A percentile compares a stretch with the other conserved stretches of the same genome.
Conservation (phyloP, 2,797 vertebrate genomes). For the Decapterus maruadsi region DNA sequence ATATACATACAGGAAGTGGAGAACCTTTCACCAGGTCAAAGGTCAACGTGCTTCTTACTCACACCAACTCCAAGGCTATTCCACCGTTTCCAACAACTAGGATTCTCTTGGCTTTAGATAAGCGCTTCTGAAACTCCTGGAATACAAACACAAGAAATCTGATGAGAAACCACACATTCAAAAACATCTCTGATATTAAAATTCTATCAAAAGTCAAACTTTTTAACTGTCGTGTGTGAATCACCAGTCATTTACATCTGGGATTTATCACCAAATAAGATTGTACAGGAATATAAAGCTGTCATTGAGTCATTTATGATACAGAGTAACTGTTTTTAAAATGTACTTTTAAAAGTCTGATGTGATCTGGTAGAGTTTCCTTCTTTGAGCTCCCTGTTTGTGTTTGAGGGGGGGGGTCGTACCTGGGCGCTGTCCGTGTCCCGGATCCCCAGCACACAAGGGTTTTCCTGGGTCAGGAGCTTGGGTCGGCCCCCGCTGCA, state of each 20-base stretch:
- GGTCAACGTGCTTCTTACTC: conserved; percentile 73
- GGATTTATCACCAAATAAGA: too few species aligned
- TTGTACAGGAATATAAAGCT: too few species aligned
- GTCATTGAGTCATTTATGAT: too few species aligned
- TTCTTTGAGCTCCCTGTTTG: background rate
- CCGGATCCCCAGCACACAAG: conserved; percentile 92
- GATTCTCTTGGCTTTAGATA: conserved; percentile 90
- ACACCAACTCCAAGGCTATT: conserved; percentile 96
- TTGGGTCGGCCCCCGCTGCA: conserved; percentile 94
- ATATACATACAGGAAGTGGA: too few species aligned
- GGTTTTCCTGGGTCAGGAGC: conserved; percentile 88
- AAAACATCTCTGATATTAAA: rapidly evolving
- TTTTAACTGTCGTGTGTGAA: background rate
- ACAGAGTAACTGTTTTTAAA: too few species aligned
- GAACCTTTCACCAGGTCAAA: too few species aligned
- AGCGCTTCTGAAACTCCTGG: conserved; percentile 93
- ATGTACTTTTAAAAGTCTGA: background rate
- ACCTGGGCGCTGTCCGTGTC: conserved; percentile 98
- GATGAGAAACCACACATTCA: background rate
- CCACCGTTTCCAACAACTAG: conserved; percentile 95
- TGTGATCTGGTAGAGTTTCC: background rate
- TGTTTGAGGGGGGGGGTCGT: conserved; percentile 4
- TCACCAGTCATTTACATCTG: too few species aligned
- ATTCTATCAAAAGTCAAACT: background rate
- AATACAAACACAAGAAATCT: conserved; percentile 33